Conservation (phyloP, 2,113 vertebrate species). For the Micromys minutus region DNA sequence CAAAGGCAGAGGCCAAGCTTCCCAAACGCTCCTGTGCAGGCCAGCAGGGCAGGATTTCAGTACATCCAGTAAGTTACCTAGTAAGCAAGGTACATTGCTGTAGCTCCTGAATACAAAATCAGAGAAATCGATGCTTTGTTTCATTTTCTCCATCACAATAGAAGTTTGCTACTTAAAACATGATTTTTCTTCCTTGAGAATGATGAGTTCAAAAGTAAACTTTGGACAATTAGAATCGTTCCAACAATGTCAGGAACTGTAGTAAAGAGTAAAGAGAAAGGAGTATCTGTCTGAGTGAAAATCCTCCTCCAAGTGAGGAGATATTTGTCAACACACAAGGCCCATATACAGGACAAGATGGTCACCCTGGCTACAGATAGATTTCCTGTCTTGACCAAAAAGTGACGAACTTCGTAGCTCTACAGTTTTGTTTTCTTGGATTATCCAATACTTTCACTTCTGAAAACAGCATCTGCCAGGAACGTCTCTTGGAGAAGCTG, state of each 20-base stretch:
- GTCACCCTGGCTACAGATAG: no score
- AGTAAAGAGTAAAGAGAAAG: background rate
- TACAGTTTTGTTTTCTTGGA: background rate
- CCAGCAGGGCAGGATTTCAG: background rate
- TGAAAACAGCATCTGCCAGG: background rate
- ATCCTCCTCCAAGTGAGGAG: background rate
- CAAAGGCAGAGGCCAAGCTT: background rate
- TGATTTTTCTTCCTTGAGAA: background rate
- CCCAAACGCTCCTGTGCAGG: background rate
- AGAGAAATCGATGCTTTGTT: background rate
- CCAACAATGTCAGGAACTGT: background rate
- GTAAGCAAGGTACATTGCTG: background rate
- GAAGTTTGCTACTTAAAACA: background rate
- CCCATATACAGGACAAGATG: rapidly evolving
- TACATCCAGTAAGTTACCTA: background rate
- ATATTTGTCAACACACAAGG: background rate
- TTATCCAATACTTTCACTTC: constrained; percentile 12
- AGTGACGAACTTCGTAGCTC: background rate
- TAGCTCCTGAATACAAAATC: background rate
- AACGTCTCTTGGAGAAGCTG: background rate
- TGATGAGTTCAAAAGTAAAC: background rate
- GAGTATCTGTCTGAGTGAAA: background rate
- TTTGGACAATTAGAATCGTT: background rate
- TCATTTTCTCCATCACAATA: background rate
- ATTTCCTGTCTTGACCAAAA: background rate